A percentile compares a stretch with the other conserved stretches of the same genome.
Conservation (phyloP, 2,888 invertebrate genomes). For the Pollenia griseotomentosa region DNA sequence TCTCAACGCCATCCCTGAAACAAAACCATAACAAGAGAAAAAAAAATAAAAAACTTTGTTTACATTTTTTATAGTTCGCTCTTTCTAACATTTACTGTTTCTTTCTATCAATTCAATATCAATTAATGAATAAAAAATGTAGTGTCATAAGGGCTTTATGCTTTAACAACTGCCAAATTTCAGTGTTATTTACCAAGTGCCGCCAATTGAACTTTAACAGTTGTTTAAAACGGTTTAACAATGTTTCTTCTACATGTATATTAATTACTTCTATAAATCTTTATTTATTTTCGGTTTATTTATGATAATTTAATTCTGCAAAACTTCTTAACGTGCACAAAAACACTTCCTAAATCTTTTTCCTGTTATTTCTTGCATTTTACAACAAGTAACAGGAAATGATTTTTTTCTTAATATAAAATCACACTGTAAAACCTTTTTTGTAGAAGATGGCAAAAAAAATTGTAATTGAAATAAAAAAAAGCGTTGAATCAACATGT, state of each 20-base stretch:
- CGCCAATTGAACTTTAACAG: not conserved
- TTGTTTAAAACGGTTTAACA: not conserved
- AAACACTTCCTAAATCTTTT: constrained; percentile 55
- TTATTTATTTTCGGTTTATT: constrained; percentile 33
- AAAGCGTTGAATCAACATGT: constrained; percentile 45
- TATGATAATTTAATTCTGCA: constrained; percentile 35
- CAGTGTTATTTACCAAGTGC: not conserved
- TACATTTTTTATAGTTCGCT: no score
- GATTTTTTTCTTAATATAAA: constrained; percentile 19
- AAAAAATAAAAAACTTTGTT: no score
- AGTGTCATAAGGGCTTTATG: no score
- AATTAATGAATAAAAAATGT: no score
- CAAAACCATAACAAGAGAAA: no score
- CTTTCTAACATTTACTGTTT: no score
- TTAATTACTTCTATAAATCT: not conserved
- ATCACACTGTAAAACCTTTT: not conserved
- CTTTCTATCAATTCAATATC: no score
- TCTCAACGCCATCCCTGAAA: no score
- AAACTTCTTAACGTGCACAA: constrained; percentile 19
- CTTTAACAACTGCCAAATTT: not conserved
- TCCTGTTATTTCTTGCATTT: constrained; percentile 35
- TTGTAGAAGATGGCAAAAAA: not conserved
- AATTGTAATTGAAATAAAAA: not conserved
- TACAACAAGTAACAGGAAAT: constrained; percentile 68
- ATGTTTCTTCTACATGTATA: not conserved